Evolutionary conservation across 2,888 invertebrate genomes (phyloP), one percentile per base, ranked within the genome.

Genomic region (Drosophila meridionalis): DNA sequence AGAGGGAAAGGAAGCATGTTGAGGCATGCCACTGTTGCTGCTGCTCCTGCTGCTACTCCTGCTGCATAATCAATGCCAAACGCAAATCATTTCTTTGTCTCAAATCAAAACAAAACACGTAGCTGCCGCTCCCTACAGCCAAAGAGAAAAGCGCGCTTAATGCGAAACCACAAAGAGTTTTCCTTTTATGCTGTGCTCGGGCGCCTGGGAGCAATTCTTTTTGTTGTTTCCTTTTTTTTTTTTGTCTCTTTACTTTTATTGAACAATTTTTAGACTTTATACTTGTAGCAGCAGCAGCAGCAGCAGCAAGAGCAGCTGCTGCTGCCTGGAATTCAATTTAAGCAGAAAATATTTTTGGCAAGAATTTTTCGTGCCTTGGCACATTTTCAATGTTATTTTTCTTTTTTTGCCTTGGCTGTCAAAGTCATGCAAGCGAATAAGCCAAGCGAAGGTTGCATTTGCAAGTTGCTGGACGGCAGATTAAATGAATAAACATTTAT

Each of bases 91-190:
- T 66, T 7, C 20, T 36, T 36, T 62, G 62, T 8, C 38, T 11
- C 67, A 74, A 80, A 81, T 75, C 89, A 83, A 75, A 88, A 88
- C 73, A 87, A 87, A 83, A 80, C 86, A 72, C 75, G 73, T 59
- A 53, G 34, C 38, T 4, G 14, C 28, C 14, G 20, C 14, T 34
- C 52, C 38, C 11, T 48, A 55, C 60, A 73, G 64, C 55, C 55
- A 57, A 50, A 20, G 26, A 57, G 30, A 55, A 68, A 64, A 52
- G 58, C 60, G 48, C 48, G 50, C 36, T 47, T 45, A 36, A 38
- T 48, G 36, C 58, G 40, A n/a, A 53, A 32, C 40, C 69, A 11
- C 57, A 78, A 67, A 67, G 67, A 67, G 59, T 57, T 61, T 65
- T 57, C 53, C 28, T 63, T 47, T 56, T 43, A 11, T 69, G 60